These are phyloP conservation scores for Caretta caretta DNA, from an alignment of 2,113 vertebrate species.

Conservation along the genomic window DNA sequence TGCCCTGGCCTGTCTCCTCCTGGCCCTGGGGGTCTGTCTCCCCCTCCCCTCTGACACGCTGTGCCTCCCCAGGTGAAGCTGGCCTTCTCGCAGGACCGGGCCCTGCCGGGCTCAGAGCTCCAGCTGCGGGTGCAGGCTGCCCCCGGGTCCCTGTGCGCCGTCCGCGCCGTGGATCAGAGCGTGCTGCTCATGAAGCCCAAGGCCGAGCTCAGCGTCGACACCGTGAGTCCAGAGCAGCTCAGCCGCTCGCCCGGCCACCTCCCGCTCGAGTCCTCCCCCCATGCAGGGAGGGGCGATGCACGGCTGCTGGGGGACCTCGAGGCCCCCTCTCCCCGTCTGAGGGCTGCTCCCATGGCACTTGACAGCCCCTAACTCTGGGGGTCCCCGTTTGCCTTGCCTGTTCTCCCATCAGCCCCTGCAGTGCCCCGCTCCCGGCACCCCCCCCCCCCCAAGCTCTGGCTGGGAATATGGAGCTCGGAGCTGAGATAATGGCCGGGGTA, in stretches of 20 bases:
- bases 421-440: neutral
- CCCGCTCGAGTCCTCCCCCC: neutral
- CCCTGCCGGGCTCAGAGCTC: constrained; percentile 80
- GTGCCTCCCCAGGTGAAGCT: constrained; percentile 68
- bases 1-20: neutral
- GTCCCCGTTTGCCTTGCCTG: neutral
- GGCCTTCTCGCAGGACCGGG: constrained; percentile 76
- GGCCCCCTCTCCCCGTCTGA: neutral
- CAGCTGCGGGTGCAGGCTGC: constrained; percentile 76
- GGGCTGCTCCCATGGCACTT: neutral
- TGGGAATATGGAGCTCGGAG: neutral
- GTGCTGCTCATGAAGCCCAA: constrained; percentile 81
- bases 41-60: neutral
- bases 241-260: too few relatives aligned
- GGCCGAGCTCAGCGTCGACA: constrained; percentile 67
- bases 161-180: constrained; percentile 84
- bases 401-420: neutral
- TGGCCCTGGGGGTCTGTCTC: neutral
- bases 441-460: rapidly evolving
- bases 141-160: constrained; percentile 83
- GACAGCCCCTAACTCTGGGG: neutral
- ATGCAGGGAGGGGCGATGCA: neutral
- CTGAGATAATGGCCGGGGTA: neutral
- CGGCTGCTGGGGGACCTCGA: neutral
- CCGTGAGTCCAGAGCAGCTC: neutral